phyloP scores from a whole-genome alignment of 1,140 invertebrate species.

The Chlorops oryzae region DNA sequence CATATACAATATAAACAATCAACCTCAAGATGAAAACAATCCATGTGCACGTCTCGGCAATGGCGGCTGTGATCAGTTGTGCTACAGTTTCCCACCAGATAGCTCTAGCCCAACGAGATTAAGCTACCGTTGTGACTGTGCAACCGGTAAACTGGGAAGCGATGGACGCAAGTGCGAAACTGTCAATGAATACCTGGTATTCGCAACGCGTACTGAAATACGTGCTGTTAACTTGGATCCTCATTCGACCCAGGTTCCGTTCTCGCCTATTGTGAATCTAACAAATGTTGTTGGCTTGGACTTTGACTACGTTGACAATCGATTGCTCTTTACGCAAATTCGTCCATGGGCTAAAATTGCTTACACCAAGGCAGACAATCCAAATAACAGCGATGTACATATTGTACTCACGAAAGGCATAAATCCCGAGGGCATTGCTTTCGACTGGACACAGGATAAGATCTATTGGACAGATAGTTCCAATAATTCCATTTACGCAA shows the following conservation, averaged over 20 bases:
- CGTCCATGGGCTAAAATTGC: conserved; percentile 83
- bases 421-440: conserved; percentile 92
- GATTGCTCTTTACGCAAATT: conserved; percentile 86
- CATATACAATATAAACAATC: conserved; percentile 82
- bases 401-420: conserved; percentile 74
- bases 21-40: conserved; percentile 72
- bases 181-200: conserved; percentile 83
- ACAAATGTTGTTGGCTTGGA: conserved; percentile 96
- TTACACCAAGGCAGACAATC: conserved; percentile 65
- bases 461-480: conserved; percentile 96
- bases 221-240: conserved; percentile 78
- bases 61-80: conserved; percentile 87
- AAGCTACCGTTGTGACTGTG: conserved; percentile 82
- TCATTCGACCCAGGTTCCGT: conserved; percentile 71
- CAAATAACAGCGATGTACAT: conserved; percentile 58
- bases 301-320: conserved; percentile 86
- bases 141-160: conserved; percentile 66
- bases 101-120: conserved; percentile 43
- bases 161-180: conserved; percentile 69
- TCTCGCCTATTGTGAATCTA: conserved; percentile 79
- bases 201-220: conserved; percentile 87
- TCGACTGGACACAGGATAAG: conserved; percentile 95
- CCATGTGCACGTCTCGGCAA: conserved; percentile 70
- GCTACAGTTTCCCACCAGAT: conserved; percentile 81
- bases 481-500: conserved; percentile 90